Evolutionary conservation across 2,797 vertebrate genomes (phyloP), one percentile per base, ranked within the genome.

Genomic region (Synaphobranchus kaupii): DNA sequence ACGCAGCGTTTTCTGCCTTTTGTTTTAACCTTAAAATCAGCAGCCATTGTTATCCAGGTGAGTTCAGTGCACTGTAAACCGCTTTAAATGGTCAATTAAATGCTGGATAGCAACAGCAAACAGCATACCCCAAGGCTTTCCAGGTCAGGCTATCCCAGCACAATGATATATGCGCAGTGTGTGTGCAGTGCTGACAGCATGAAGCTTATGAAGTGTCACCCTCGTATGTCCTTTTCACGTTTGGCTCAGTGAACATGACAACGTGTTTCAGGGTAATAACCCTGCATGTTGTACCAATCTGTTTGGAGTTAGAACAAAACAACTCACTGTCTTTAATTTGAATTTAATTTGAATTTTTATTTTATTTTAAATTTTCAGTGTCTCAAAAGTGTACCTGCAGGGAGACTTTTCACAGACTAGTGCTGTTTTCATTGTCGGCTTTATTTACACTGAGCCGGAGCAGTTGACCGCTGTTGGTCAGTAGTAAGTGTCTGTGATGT

Each of bases 331-430:
- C 39, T 39, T 39, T 39, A 39, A 39, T 39, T 39, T 2, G 39
- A 39, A 39, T 39, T 39, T 39, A 39, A 39, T 39, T 39, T 1
- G 52, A 54, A 7, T 54, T 8, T 54, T 54, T n/a, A n/a, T n/a
- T 54, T 54, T 54, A 1, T 54, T 7, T 8, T 7, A 1, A 54
- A 7, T 85, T 25, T 6, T 85, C 34, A 58, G 34, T 84, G 39
- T 63, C 56, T 34, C 25, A 63, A 68, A 84, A 60, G 84, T 71
- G 60, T 60, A 39, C 48, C 84, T 66, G 20, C 44, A 25, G 83
- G 56, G 44, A 34, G 25, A 63, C 56, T 58, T 20, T 20, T 58
- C 56, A 3, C 56, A 9, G 56, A 3, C 12, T 7, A 2, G 1
- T 22, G 20, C 60, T 25, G 25, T 63, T 63, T 25, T 63, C 6